Evolutionary conservation across 2,113 vertebrate genomes (phyloP), one percentile per base, ranked within the genome.

Genomic region (Carassius carassius): DNA sequence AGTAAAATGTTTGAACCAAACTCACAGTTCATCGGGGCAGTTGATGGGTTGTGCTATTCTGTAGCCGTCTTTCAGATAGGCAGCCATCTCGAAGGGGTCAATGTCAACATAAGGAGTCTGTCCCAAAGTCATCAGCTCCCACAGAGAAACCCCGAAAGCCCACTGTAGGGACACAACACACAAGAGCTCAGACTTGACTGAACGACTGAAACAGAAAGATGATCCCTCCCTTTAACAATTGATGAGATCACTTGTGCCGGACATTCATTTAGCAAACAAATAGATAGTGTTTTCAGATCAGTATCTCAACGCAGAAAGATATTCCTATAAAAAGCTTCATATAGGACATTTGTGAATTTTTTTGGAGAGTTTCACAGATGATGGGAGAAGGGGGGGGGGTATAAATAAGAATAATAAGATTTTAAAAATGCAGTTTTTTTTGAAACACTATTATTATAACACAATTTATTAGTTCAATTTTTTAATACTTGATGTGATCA

Each of bases 1-100:
- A 54, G 44, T 44, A 2, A 44, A 44, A 44, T 10, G 14, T 32
- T 19, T 23, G 16, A 54, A 23, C 47, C 13, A 75, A 47, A 97
- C 97, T 92, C 92, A 99, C 98, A 99, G 94, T 91, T 99, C 98
- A 90, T 99, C 98, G 0, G 98, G 98, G 89, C 98, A 99, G 94
- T 99, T 99, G 95, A 99, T 99, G 13, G 98, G 98, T 87, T 99
- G 98, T 89, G 98, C 97, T 96, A 99, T 99, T 89, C 97, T 95
- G 94, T 98, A 99, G 54, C 98, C 98, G 1, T 99, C 98, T 92
- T 99, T 99, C 91, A 99, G 93, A 92, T 99, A 99, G 3, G 97
- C 97, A 0, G 97, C 98, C 98, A 99, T 99, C 94, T 99, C 98
- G 47, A 99, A 99, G 35, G 98, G 98, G 91, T 99, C 98, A 0